Base-by-base conservation (phyloP, 2,888 invertebrate genomes). In the Pachydiplax longipennis region DNA sequence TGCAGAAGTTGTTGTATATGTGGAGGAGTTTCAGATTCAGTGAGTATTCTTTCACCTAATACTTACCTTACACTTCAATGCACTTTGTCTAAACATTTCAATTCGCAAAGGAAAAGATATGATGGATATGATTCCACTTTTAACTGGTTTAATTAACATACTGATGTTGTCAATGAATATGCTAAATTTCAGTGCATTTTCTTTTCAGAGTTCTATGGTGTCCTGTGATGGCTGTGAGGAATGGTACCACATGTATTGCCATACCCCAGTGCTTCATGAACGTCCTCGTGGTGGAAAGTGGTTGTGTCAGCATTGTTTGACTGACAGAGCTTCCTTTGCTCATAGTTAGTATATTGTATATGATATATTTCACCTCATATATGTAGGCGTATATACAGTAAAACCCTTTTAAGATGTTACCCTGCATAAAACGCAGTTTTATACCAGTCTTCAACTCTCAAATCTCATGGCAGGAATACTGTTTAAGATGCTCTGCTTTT, bases 1-100 rank as follows among this genome's bases (percentile, higher is more conserved):
- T 99, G 98, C 93, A 98, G 98, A 94, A 97, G 96, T 18, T 99
- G 99, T 94, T 96, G 96, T 82, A 95, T 97, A 80, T 98, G 98
- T 93, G 96, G 96, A 92, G 97, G 97, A 94, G 96, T 97, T 13
- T 96, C 96, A 92, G 96, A 96, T 94, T 96, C 96, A 93, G 96
- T 97, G 95, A 95, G 96, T 95, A 92, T 31, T 81, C 82, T 87
- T 83, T 80, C 91, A 35, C 90, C 91, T 91, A 91, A 81, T 80
- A 81, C 82, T 91, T 18, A 18, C 15, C n/a, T n/a, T n/a, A 8
- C 18, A 5, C 18, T 10, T 35, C 48, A n/a, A 2, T 40, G 22
- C 5, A 22, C 18, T 81, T 81, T 13, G 18, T 15, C 0, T 81
- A 35, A 2, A 53, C 13, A 18, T 18, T 53, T 53, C 10, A 0